phyloP scores from a whole-genome alignment of 1,140 invertebrate species.

The Saxidomus purpurata region DNA sequence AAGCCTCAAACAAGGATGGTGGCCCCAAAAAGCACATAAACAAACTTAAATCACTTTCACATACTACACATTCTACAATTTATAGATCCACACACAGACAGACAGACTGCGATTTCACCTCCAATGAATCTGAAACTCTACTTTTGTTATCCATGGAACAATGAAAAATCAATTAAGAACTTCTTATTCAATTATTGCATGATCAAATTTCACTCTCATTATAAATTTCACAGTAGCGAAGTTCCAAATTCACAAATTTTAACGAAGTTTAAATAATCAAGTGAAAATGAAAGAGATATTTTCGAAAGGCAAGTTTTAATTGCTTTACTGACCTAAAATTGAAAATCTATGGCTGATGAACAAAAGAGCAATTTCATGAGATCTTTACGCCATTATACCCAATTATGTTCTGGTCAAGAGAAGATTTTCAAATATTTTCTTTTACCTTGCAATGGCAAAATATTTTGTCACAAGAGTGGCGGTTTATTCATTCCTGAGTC shows the following conservation, averaged over 20 bases:
- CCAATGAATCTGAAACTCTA: too few relatives aligned
- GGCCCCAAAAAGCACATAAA: too few relatives aligned
- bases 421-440: constrained; percentile 1
- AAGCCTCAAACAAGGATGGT: too few relatives aligned
- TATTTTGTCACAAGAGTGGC: neutral
- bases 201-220: neutral
- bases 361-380: constrained; percentile 6
- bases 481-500: neutral
- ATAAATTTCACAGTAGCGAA: constrained; percentile 2
- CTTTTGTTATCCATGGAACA: neutral
- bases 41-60: too few relatives aligned
- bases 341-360: neutral
- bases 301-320: constrained; percentile 19
- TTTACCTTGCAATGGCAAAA: neutral
- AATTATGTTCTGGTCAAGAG: neutral
- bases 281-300: constrained; percentile 6
- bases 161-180: neutral
- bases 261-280: constrained; percentile 28
- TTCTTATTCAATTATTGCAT: neutral
- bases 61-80: too few relatives aligned
- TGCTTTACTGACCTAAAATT: neutral
- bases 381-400: neutral
- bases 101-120: neutral
- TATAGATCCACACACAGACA: neutral
- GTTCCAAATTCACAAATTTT: neutral